Conservation (phyloP, 2,888 invertebrate species). For the Drosophila pegasa region DNA sequence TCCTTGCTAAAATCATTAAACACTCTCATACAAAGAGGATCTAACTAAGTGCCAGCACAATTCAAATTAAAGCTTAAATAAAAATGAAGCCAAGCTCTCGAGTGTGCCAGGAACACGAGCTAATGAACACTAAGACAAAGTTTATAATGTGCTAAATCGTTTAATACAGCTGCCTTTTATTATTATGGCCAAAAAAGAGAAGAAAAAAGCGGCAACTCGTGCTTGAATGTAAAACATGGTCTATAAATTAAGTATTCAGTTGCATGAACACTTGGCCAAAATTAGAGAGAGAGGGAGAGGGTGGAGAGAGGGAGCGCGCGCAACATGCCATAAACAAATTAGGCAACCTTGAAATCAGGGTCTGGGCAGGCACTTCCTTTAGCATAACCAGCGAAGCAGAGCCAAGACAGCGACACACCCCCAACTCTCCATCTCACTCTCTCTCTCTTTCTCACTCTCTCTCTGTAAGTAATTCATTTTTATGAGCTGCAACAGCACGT, state of each 20-base stretch:
- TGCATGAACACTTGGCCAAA: slow-evolving; percentile 29
- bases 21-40: too few relatives aligned
- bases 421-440: not conserved
- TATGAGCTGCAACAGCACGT: slow-evolving; percentile 57
- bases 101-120: not conserved
- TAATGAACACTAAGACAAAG: slow-evolving; percentile 2
- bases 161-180: slow-evolving; percentile 22
- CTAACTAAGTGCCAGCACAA: too few relatives aligned
- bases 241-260: slow-evolving; percentile 58
- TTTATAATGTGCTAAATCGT: slow-evolving; percentile 29
- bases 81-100: not conserved
- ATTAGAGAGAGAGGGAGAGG: not conserved
- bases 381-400: slow-evolving; percentile 21
- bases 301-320: not conserved
- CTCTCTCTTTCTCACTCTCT: not conserved
- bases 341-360: slow-evolving; percentile 48
- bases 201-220: slow-evolving; percentile 14
- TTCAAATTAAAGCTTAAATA: not conserved
- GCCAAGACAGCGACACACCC: not conserved
- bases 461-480: slow-evolving; percentile 66
- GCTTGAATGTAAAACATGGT: slow-evolving; percentile 25
- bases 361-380: slow-evolving; percentile 13
- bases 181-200: not conserved
- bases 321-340: slow-evolving; percentile 62
- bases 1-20: too few relatives aligned